Percentiles rank a stretch among this genome's conserved stretches.
Conservation (phyloP, 1,140 invertebrate species). For the Papilio xuthus region DNA sequence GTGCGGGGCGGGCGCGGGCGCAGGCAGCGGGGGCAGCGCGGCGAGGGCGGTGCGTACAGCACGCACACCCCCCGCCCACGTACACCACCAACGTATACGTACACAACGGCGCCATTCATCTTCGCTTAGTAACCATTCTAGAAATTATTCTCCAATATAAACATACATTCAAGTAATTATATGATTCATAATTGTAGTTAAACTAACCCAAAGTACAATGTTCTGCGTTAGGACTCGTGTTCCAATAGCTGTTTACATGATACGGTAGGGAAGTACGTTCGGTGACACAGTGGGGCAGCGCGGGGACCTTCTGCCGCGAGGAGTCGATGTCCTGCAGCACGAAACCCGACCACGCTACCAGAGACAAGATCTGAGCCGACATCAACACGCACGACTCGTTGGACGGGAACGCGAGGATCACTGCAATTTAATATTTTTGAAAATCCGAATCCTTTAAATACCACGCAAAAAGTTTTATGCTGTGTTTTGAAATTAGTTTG, state of each 20-base stretch:
- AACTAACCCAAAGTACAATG: constrained; percentile 68
- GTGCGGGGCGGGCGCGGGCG: constrained; percentile 70
- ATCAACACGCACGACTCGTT: constrained; percentile 64
- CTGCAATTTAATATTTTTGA: constrained; percentile 58
- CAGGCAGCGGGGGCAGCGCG: constrained; percentile 44
- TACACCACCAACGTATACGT: constrained; percentile 81
- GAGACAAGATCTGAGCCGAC: constrained; percentile 59
- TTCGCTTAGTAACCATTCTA: constrained; percentile 75
- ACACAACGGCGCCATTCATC: constrained; percentile 69
- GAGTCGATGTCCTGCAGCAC: constrained; percentile 65
- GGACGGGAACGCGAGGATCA: constrained; percentile 70
- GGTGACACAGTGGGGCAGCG: constrained; percentile 57
- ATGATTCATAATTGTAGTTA: too few relatives aligned
- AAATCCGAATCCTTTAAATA: neutral
- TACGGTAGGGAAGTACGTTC: constrained; percentile 58
- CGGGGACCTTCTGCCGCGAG: constrained; percentile 54
- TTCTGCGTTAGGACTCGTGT: constrained; percentile 66
- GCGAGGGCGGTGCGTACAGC: constrained; percentile 52
- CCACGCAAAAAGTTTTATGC: neutral
- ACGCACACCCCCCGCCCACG: constrained; percentile 75
- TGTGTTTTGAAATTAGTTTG: neutral
- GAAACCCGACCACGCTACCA: constrained; percentile 69
- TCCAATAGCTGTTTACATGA: constrained; percentile 63
- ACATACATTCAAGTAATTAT: too few relatives aligned
- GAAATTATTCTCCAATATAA: constrained; percentile 39